Evolutionary conservation across 2,113 vertebrate species (phyloP), one percentile per base, ranked within the genome.

Genomic region (Coracopsis vasa): DNA sequence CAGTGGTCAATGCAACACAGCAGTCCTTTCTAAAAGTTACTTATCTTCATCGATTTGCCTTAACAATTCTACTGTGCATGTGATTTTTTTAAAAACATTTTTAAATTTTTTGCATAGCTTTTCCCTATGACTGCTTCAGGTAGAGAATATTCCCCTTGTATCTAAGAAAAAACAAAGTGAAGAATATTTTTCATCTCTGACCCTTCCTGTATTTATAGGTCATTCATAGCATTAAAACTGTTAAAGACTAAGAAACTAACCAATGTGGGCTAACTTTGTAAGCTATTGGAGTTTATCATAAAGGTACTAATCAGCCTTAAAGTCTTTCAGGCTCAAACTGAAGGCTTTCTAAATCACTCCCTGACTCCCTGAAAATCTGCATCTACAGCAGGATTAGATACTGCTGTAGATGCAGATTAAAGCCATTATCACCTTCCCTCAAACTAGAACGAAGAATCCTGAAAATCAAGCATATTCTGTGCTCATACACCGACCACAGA

Each of bases 1-100:
- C 3, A 27, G 4, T 19, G 10, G 8, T 47, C 12, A 23, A 7
- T 53, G 8, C 4, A 53, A 9, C 1, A 42, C 1, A 23, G 4
- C 64, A 51, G 0, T 41, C 4, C 3, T 47, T 70, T 48, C 31
- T 37, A 6, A 39, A 24, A 20, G 2, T 20, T 18, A 7, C 7
- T 64, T n/a, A 9, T 29, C 9, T 37, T 61, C 3, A 10, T 2
- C 0, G 12, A 1, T 54, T 66, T 8, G n/a, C 48, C 6, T n/a
- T 56, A 14, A 12, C 53, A 37, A 20, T 47, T 45, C 6, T 44
- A 1, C 2, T 31, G 0, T 39, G 17, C 0, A 0, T 16, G 2
- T 74, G 6, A 4, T 5, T 45, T 41, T 28, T 45, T 7, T 31
- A 29, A 48, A 53, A 54, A 31, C 18, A 53, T 4, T 44, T 35